These are phyloP conservation scores for Colletes collaris DNA, from an alignment of 2,888 invertebrate genomes.

Conservation along the genomic window DNA sequence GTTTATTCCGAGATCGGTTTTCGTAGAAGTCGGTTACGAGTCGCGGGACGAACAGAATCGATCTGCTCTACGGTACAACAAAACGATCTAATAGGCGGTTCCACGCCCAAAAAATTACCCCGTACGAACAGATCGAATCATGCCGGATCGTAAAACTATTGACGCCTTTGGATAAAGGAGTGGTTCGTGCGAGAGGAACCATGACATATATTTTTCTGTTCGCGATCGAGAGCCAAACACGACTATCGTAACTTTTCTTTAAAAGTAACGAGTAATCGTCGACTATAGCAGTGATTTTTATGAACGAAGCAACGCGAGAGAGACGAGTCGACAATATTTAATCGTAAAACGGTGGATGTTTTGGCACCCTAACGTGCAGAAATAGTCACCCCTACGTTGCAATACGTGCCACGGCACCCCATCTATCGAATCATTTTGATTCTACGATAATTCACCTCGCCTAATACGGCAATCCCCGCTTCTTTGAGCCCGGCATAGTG, in stretches of 20 bases:
- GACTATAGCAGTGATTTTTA: not conserved
- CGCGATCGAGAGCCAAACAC: no score
- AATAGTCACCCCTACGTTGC: constrained; percentile 71
- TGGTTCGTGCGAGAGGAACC: no score
- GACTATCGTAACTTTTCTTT: not conserved
- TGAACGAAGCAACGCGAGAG: constrained; percentile 22
- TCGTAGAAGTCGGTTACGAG: not conserved
- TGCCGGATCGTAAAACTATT: constrained; percentile 59
- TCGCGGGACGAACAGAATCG: constrained; percentile 40
- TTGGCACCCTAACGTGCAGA: constrained; percentile 73
- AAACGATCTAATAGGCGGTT: constrained; percentile 70
- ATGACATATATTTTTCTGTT: not conserved
- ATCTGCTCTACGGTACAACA: constrained; percentile 75
- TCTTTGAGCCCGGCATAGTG: constrained; percentile 5
- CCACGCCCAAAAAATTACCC: constrained; percentile 75
- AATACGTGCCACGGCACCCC: constrained; percentile 74
- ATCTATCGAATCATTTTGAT: constrained; percentile 82
- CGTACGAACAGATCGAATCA: constrained; percentile 71
- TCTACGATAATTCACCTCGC: constrained; percentile 80
- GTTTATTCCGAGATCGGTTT: not conserved
- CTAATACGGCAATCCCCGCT: constrained; percentile 74
- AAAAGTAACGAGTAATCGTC: not conserved
- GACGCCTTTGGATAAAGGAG: constrained; percentile 16
- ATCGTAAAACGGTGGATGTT: constrained; percentile 65
- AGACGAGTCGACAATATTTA: constrained; percentile 63